Base-by-base conservation (phyloP, 1,140 invertebrate genomes). In the Meloidogyne chitwoodi region DNA sequence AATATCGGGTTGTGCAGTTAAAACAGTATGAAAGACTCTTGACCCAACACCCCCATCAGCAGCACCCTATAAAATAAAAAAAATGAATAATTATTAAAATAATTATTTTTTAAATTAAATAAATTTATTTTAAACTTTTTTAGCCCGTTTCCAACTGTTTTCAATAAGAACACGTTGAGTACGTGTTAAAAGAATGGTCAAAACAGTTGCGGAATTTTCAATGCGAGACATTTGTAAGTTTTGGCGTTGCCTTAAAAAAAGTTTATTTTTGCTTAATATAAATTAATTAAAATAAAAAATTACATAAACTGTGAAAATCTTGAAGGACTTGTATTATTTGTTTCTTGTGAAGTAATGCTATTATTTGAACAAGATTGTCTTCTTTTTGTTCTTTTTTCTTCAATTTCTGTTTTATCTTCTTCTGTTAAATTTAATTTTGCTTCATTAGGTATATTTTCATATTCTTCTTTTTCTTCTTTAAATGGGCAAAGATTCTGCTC, bases 1-100 rank as follows among this genome's bases (percentile, higher is more conserved):
- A 27, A 82, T 81, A 41, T 82, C 81, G 16, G 81, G 81, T 24
- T 82, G 79, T 27, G 81, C 79, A 8, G 79, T 84, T 12, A 82
- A 63, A 5, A 82, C 82, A 16, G 75, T 64, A 10, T 83, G 66
- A 41, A 82, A 82, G 12, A 82, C 68, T 34, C 66, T 67, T 11
- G 83, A 31, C 12, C 81, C 81, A 24, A 83, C 73, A 31, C 81
- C 79, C 22, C 79, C 81, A 27, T 72, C 82, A 10, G 77, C 81
- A 19, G 70, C 80, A 66, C 38, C 70, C 70, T 56, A 29, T 41
- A 78, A 77, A 26, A 48, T 24, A 3, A 16, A 41, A 5, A 19
- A 2, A 16, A 16, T 6, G 24, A 76, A 71, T 69, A 22, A 14
- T 76, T 12, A 29, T 64, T n/a, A 76, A 68, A 12, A 44, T 44